Conservation (phyloP, 1,140 invertebrate species). For the Diachasmimorpha longicaudata region DNA sequence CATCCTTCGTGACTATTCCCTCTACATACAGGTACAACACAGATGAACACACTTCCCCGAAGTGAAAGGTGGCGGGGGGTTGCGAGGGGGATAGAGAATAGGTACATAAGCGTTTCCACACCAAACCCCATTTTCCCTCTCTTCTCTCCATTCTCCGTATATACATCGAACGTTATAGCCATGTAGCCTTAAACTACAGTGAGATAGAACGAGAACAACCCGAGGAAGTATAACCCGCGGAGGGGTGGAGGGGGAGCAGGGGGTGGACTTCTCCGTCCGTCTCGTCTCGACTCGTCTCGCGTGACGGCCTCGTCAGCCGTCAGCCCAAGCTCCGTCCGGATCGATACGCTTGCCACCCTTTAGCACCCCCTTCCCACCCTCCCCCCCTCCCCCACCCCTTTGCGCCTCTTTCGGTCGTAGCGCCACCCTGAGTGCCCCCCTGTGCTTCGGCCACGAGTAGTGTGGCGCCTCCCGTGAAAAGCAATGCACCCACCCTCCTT, state of each 20-base stretch:
- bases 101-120: neutral
- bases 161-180: neutral
- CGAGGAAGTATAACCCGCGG: slow-evolving; percentile 8
- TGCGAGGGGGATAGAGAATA: neutral
- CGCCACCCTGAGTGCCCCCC: slow-evolving; percentile 27
- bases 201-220: neutral
- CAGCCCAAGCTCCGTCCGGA: slow-evolving; percentile 58
- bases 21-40: slow-evolving; percentile 37
- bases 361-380: slow-evolving; percentile 39
- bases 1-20: neutral
- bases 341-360: slow-evolving; percentile 59
- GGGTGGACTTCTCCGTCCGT: slow-evolving; percentile 46
- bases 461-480: slow-evolving; percentile 37
- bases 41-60: slow-evolving; percentile 32
- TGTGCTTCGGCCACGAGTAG: neutral
- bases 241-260: neutral
- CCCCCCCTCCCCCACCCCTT: slow-evolving; percentile 28
- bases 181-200: neutral
- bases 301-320: slow-evolving; percentile 64
- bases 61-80: neutral
- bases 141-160: neutral
- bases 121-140: neutral
- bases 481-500: slow-evolving; percentile 44
- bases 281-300: slow-evolving; percentile 62
- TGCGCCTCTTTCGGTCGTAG: slow-evolving; percentile 27